Evolutionary conservation across 2,113 vertebrate genomes (phyloP).

Genomic region (Bos indicus): DNA sequence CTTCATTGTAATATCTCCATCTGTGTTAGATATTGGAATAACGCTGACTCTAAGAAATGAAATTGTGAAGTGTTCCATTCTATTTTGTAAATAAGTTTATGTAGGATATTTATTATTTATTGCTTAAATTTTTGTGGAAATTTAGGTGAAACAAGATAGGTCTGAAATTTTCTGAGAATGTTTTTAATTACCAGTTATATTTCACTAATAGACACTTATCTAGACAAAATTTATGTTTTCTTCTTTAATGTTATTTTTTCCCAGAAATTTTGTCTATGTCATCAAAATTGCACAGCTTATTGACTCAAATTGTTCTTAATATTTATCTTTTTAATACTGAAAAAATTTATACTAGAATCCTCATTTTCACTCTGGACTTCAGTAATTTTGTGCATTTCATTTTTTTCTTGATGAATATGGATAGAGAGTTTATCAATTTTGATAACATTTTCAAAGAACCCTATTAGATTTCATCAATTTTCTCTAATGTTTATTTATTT

Average conservation of each 20-base stretch:
- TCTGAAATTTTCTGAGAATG: background rate
- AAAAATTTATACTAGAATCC: background rate
- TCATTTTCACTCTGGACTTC: background rate
- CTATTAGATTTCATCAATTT: background rate
- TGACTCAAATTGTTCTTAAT: background rate
- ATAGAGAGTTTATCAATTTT: background rate
- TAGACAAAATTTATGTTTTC: background rate
- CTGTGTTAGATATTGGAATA: background rate
- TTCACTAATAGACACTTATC: background rate
- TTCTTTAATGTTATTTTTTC: background rate
- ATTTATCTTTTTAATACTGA: background rate
- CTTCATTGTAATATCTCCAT: background rate
- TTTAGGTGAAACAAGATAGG: background rate
- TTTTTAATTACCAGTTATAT: background rate
- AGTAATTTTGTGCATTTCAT: background rate
- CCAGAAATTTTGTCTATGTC: background rate
- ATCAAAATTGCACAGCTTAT: background rate
- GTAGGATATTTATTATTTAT: background rate
- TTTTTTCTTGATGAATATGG: background rate
- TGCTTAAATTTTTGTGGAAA: background rate
- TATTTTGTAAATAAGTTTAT: background rate
- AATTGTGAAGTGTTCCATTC: background rate
- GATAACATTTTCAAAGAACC: background rate
- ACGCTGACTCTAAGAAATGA: background rate
- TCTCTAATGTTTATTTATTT: background rate